Percentiles rank a stretch among this genome's conserved stretches.
Conservation (phyloP, 2,888 invertebrate genomes). For the Empis livida region DNA sequence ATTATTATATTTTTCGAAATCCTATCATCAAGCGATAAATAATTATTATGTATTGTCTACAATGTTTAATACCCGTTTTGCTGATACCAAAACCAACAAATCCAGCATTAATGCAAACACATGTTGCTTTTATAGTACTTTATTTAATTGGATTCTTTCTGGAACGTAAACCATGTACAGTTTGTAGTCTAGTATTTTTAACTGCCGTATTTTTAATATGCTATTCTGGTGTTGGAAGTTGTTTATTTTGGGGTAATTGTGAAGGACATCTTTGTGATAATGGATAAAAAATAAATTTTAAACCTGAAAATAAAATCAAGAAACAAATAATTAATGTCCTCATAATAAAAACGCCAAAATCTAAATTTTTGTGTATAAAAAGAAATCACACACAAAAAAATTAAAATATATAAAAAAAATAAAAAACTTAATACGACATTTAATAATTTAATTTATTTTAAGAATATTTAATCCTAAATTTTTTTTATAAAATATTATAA, state of each 20-base stretch:
- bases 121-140: constrained; percentile 94
- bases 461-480: too few species aligned
- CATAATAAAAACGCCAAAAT: neutral
- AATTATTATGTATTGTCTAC: constrained; percentile 78
- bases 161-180: constrained; percentile 93
- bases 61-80: constrained; percentile 93
- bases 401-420: too few species aligned
- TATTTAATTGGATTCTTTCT: constrained; percentile 95
- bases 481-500: too few species aligned
- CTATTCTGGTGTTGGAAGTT: constrained; percentile 91
- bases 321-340: neutral
- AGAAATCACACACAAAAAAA: too few species aligned
- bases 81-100: constrained; percentile 96
- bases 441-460: too few species aligned
- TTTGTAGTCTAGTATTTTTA: constrained; percentile 90
- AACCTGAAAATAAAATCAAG: neutral
- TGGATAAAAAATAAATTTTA: neutral
- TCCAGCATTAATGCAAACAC: constrained; percentile 88
- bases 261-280: constrained; percentile 37
- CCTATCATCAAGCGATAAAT: too few species aligned
- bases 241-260: constrained; percentile 83
- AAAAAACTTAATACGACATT: too few species aligned
- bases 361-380: neutral
- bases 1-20: too few species aligned
- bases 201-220: constrained; percentile 88